These are phyloP conservation scores for Procambarus clarkii DNA, from an alignment of 1,140 invertebrate species.

Conservation along the genomic window DNA sequence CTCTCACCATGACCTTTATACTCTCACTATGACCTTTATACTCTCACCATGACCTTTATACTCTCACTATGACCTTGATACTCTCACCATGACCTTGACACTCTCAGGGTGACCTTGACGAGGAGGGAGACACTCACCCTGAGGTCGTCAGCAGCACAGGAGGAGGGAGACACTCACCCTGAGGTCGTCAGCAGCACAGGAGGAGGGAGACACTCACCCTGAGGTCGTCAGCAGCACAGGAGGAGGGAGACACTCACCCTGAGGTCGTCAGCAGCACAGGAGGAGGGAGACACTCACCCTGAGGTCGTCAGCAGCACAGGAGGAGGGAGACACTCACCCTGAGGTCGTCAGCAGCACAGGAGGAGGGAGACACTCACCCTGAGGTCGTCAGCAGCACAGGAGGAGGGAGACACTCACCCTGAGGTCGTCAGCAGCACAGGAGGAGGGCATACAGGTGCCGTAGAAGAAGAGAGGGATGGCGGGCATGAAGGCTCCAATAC, in stretches of 20 bases:
- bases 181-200: conserved; percentile 32
- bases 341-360: conserved; percentile 32
- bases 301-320: conserved; percentile 32
- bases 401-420: too few species aligned
- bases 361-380: neutral
- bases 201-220: neutral
- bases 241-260: neutral
- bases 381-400: conserved; percentile 32
- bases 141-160: conserved; percentile 32
- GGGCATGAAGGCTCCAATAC: neutral
- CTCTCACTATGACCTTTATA: too few species aligned
- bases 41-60: too few species aligned
- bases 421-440: conserved; percentile 32
- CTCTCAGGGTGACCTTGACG: too few species aligned
- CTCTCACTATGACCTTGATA: too few species aligned
- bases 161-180: neutral
- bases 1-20: too few species aligned
- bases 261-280: conserved; percentile 32
- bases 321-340: neutral
- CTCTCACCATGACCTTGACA: too few species aligned
- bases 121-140: too few species aligned
- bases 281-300: neutral
- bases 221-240: conserved; percentile 32
- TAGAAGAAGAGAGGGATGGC: neutral
- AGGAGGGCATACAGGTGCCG: conserved; percentile 51